Evolutionary conservation across 2,888 invertebrate species (phyloP).

Genomic region (Meganola albula): DNA sequence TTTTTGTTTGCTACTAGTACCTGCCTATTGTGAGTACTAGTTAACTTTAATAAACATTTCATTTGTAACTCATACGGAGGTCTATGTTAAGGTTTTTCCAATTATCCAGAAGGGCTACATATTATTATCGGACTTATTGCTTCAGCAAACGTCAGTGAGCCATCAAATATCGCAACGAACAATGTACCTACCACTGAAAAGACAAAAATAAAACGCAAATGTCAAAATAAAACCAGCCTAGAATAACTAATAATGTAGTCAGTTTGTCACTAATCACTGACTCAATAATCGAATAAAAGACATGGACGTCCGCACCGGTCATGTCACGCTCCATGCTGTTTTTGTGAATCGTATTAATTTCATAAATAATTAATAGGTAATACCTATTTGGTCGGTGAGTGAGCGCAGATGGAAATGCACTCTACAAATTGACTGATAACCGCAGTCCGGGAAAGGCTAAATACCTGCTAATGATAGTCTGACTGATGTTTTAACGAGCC

Average conservation of each 20-base stretch:
- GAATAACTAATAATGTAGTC: slow-evolving; percentile 26
- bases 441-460: slow-evolving; percentile 72
- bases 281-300: slow-evolving; percentile 59
- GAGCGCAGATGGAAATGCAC: slow-evolving; percentile 68
- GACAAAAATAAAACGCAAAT: too few species aligned
- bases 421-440: slow-evolving; percentile 74
- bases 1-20: too few species aligned
- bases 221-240: slow-evolving; percentile 15
- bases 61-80: too few species aligned
- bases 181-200: too few species aligned
- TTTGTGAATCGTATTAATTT: slow-evolving; percentile 65
- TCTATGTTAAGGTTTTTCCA: too few species aligned
- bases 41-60: too few species aligned
- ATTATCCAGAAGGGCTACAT: too few species aligned
- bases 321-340: slow-evolving; percentile 44
- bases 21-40: too few species aligned
- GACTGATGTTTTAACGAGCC: slow-evolving; percentile 47
- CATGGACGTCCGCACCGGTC: slow-evolving; percentile 32
- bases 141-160: too few species aligned
- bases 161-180: too few species aligned
- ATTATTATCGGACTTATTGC: too few species aligned
- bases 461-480: slow-evolving; percentile 71
- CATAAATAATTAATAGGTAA: slow-evolving; percentile 73
- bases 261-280: slow-evolving; percentile 35
- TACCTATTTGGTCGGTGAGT: slow-evolving; percentile 57